Conservation (phyloP, 1,140 invertebrate species). For the Steinernema feltiae region DNA sequence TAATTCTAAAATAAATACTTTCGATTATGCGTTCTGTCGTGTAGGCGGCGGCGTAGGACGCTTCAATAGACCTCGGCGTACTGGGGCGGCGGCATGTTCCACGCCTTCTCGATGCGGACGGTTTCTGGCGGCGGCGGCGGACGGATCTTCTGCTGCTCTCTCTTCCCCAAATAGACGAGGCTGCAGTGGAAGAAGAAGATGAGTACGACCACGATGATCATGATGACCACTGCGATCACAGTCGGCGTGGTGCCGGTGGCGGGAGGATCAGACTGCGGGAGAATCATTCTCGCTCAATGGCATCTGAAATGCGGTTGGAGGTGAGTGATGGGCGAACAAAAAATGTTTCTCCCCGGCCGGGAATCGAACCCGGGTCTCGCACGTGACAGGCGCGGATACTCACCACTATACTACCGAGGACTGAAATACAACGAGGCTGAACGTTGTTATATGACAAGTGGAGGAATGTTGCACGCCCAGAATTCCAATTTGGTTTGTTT, state of each 20-base stretch:
- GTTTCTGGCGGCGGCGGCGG: background rate
- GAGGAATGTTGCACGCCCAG: no score
- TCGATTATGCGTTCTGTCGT: no score
- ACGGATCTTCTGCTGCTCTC: background rate
- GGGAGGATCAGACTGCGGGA: background rate
- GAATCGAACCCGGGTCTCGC: no score
- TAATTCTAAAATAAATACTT: background rate
- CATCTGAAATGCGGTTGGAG: no score
- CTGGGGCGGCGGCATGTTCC: constrained; percentile 7
- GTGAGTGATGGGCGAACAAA: no score
- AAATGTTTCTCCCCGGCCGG: no score
- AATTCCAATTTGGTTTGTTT: no score
- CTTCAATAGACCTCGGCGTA: background rate
- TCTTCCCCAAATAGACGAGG: background rate
- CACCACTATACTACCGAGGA: no score
- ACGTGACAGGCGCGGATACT: no score
- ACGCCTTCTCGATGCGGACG: constrained; percentile 7
- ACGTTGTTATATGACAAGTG: no score
- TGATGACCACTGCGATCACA: constrained; percentile 3
- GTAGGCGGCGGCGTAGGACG: background rate
- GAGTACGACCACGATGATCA: background rate
- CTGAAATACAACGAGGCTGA: no score
- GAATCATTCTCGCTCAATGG: background rate
- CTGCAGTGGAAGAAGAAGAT: constrained; percentile 6
- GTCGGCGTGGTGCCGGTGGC: background rate